Evolutionary conservation across 2,113 vertebrate genomes (phyloP).

Genomic region (Grallaria varia): DNA sequence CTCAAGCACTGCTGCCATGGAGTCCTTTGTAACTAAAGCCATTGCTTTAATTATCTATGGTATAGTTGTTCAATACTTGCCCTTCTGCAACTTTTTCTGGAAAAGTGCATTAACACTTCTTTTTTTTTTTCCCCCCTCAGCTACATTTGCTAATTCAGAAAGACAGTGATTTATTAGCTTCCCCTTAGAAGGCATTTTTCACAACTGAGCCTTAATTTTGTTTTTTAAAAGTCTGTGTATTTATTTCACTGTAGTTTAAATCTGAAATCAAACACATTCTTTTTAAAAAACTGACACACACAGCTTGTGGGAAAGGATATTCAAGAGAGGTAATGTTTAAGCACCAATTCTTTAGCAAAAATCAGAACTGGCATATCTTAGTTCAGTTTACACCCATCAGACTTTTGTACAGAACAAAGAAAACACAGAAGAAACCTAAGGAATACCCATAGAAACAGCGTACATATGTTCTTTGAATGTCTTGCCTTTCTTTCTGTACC

Average conservation of each 20-base stretch:
- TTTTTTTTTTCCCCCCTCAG: not conserved
- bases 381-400: not conserved
- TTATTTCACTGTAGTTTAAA: not conserved
- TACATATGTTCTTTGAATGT: not conserved
- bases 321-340: not conserved
- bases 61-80: not conserved
- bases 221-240: not conserved
- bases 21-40: not conserved
- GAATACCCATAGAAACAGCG: not conserved
- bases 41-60: not conserved
- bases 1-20: not conserved
- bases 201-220: not conserved
- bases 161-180: not conserved
- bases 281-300: accelerated
- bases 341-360: not conserved
- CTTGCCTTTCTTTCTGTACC: not conserved
- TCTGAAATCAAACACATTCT: not conserved
- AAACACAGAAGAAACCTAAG: not conserved
- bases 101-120: not conserved
- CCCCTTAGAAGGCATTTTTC: not conserved
- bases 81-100: not conserved
- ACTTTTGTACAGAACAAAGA: not conserved
- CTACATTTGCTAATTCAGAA: not conserved
- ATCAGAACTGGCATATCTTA: not conserved
- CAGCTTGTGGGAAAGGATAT: not conserved